Evolutionary conservation across 2,797 vertebrate genomes (phyloP), one percentile per base, ranked within the genome.

Genomic region (Spea hammondii): DNA sequence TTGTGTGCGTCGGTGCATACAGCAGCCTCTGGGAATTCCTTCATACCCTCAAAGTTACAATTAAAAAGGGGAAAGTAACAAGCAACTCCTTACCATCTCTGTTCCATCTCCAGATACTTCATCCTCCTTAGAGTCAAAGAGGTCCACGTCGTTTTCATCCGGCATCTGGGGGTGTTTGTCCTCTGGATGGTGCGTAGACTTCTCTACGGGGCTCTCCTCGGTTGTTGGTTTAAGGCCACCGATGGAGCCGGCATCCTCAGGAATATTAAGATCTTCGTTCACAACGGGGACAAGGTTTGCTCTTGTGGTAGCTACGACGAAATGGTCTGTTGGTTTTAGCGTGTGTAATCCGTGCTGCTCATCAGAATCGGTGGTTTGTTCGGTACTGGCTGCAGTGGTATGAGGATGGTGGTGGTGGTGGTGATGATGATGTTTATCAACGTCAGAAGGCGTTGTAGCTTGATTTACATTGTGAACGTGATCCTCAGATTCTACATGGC

Each of bases 91-190:
- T 57, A 14, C 74, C 46, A 10, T 6, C n/a, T 55, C 45, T 48
- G 0, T 7, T 6, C 48, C 11, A 48, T 65, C 48, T 5, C 65
- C 74, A 8, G 74, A 74, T 17, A 50, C 11, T 14, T 46, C 79
- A 7, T 49, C 45, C 44, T 81, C 79, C 4, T 60, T 72, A 9
- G 74, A 72, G 13, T 82, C 80, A n/a, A 44, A 1, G 32, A 8
- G 7, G 1, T 77, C 79, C 5, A 62, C 50, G 12, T 44, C 78
- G 51, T 12, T 66, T 55, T 65, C 66, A 45, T 51, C 74, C 13
- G 53, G 14, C 50, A 73, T 11, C 51, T 64, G 44, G 17, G 53
- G 55, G 9, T 46, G 17, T 4, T 62, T 46, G 9, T 44, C 8
- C 50, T 47, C 62, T 6, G 14, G 53, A 9, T 69, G 48, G 12